Conservation (phyloP, 2,797 vertebrate genomes). For the Phrynocephalus guinanensis region DNA sequence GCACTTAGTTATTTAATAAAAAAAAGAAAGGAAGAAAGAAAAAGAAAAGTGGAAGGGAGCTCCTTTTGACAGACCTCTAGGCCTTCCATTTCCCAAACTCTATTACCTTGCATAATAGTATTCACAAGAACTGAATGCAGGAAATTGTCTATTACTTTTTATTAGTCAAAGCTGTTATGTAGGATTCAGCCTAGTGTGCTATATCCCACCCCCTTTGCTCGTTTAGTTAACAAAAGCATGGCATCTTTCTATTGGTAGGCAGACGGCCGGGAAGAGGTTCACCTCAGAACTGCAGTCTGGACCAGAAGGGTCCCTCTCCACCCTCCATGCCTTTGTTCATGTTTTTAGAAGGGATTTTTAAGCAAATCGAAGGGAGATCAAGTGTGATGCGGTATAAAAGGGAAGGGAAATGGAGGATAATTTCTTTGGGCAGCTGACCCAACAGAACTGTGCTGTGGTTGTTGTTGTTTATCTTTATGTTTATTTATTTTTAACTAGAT, state of each 20-base stretch:
- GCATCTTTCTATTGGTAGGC: slow-evolving; percentile 76
- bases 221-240: slow-evolving; percentile 92
- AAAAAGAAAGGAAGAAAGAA: slow-evolving; percentile 69
- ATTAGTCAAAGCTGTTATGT: slow-evolving; percentile 77
- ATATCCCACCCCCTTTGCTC: slow-evolving; percentile 81
- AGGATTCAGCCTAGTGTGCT: slow-evolving; percentile 75
- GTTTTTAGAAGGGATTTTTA: background rate
- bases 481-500: too few relatives aligned
- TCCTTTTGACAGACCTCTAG: slow-evolving; percentile 87
- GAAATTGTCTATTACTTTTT: slow-evolving; percentile 88
- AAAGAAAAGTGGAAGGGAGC: slow-evolving; percentile 80
- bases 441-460: background rate
- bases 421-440: slow-evolving; percentile 2
- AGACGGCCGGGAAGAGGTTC: slow-evolving; percentile 60
- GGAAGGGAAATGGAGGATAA: slow-evolving; percentile 47
- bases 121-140: slow-evolving; percentile 84
- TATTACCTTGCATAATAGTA: slow-evolving; percentile 92
- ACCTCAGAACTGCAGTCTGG: slow-evolving; percentile 56
- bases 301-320: slow-evolving; percentile 53
- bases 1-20: slow-evolving; percentile 93
- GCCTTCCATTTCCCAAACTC: slow-evolving; percentile 90
- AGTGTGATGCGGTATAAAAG: slow-evolving; percentile 50
- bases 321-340: slow-evolving; percentile 52
- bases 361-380: slow-evolving; percentile 59
- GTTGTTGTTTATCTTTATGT: too few relatives aligned